These are phyloP conservation scores for Branchinecta sandiegonensis DNA, from an alignment of 2,888 invertebrate species.

Conservation along the genomic window DNA sequence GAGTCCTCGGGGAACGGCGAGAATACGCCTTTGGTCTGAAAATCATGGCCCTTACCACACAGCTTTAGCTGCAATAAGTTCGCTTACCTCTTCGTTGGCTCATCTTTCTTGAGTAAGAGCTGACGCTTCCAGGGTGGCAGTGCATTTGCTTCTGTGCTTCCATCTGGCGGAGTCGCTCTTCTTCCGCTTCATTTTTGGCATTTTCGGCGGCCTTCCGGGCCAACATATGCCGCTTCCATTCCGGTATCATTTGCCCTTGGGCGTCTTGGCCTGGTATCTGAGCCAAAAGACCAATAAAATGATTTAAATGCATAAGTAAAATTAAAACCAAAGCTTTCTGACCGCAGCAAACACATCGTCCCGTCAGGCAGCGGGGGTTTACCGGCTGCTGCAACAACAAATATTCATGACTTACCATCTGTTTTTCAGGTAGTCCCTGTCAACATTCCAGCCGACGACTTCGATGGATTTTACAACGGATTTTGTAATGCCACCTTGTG, in stretches of 20 bases:
- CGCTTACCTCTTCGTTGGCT: neutral
- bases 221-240: conserved; percentile 89
- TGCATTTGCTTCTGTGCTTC: conserved; percentile 66
- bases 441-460: conserved; percentile 31
- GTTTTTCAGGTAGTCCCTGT: conserved; percentile 33
- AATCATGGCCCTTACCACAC: too few species aligned
- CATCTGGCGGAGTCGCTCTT: conserved; percentile 64
- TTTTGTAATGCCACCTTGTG: conserved; percentile 38
- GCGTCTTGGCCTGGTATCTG: conserved; percentile 79
- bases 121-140: conserved; percentile 92
- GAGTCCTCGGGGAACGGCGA: too few species aligned
- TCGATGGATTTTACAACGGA: conserved; percentile 36
- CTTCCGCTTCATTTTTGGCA: conserved; percentile 76
- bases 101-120: conserved; percentile 43
- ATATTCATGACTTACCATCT: neutral
- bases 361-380: too few species aligned
- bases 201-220: conserved; percentile 87
- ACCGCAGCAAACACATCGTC: too few species aligned
- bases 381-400: too few species aligned
- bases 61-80: too few species aligned
- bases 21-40: too few species aligned
- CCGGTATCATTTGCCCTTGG: conserved; percentile 74
- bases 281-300: too few species aligned
- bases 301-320: too few species aligned
- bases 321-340: too few species aligned